Evolutionary conservation across 1,140 invertebrate species (phyloP).

Genomic region (Potamilus streckersoni): DNA sequence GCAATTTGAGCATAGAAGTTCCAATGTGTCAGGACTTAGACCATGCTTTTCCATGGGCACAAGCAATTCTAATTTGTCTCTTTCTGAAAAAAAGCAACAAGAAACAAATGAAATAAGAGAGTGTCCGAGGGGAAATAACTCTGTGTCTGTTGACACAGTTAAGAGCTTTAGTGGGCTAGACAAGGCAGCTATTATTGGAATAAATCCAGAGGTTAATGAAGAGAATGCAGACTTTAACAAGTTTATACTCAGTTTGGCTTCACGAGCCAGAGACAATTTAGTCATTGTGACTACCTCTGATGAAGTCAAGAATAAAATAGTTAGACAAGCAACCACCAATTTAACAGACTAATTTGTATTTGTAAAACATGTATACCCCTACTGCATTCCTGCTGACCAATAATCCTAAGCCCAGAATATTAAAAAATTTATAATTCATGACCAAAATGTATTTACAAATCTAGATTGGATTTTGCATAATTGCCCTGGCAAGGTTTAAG

Average conservation of each 20-base stretch:
- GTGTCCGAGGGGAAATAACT: conserved; percentile 7
- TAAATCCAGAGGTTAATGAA: conserved; percentile 50
- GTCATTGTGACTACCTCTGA: conserved; percentile 57
- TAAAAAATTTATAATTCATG: no score
- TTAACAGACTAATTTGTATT: no score
- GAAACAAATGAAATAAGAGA: conserved; percentile 13
- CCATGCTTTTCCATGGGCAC: no score
- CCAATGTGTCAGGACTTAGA: no score
- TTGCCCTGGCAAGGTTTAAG: no score
- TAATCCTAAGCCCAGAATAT: no score
- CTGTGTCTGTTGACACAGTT: conserved; percentile 45
- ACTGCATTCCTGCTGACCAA: no score
- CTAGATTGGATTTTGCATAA: no score
- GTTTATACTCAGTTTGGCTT: conserved; percentile 52
- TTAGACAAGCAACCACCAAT: background rate
- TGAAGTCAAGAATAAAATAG: conserved; percentile 34
- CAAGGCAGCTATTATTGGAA: conserved; percentile 49
- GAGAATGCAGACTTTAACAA: conserved; percentile 56
- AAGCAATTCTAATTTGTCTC: no score
- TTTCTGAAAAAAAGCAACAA: conserved; percentile 11
- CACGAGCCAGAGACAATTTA: conserved; percentile 52
- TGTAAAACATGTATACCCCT: no score
- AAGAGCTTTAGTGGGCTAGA: conserved; percentile 56
- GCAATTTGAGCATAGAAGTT: no score
- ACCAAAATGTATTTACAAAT: no score